Percentiles rank a stretch among this genome's conserved stretches.
These are phyloP conservation scores for Brienomyrus longianalis DNA, from an alignment of 2,113 vertebrate genomes.

Conservation along the genomic window DNA sequence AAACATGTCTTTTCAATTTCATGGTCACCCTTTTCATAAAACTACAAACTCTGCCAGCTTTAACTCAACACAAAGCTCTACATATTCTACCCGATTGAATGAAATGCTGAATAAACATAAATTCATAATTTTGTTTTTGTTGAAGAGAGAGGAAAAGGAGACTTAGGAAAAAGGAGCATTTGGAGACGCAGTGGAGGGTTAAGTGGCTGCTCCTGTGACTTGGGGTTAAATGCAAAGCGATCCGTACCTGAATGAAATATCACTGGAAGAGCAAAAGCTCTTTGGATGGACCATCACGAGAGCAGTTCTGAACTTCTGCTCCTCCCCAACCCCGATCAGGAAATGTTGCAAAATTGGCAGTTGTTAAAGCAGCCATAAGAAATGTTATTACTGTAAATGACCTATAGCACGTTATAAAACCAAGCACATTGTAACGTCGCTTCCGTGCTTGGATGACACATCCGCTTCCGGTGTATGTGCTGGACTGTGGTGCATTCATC, in stretches of 20 bases:
- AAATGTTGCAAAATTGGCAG: background rate
- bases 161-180: background rate
- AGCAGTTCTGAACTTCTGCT: background rate
- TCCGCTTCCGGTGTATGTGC: background rate
- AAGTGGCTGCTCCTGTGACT: background rate
- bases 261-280: background rate
- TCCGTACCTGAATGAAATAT: background rate
- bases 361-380: background rate
- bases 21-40: slow-evolving; percentile 1
- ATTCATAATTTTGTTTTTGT: background rate
- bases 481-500: background rate
- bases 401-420: background rate
- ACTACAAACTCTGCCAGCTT: background rate
- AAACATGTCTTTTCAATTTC: background rate
- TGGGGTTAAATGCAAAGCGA: background rate
- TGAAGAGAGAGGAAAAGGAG: background rate
- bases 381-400: background rate
- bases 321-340: background rate
- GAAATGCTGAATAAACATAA: background rate
- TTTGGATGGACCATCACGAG: background rate
- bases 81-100: background rate
- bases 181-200: background rate
- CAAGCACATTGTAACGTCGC: background rate
- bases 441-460: background rate
- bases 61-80: background rate